Base-by-base conservation (phyloP, 1,140 invertebrate species). In the Meloidogyne floridensis region DNA sequence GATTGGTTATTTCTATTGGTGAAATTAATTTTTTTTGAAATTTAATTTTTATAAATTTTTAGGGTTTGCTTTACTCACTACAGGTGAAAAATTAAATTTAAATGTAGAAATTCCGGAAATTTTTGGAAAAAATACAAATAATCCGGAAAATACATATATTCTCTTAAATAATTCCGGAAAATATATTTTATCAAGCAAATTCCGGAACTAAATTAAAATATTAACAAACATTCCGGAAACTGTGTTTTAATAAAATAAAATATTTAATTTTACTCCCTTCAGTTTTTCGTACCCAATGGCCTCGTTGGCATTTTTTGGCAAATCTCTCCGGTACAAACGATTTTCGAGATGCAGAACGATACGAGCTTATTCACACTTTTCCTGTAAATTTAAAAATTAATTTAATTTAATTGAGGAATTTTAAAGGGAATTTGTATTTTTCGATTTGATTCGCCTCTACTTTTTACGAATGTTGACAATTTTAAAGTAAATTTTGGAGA, bases 381-480 rank as follows among this genome's bases (percentile, higher is more conserved):
- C 72, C 81, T 53, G 82, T 82, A 32, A 8, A 18, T 10, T 59
- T 59, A 7, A 18, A 79, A 42, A 43, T 7, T 20, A 18, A 51
- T 79, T 78, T n/a, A 18, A 78, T 32, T 43, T 54, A 20, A 10
- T 9, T 74, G 77, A 80, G n/a, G 73, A 77, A 74, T 53, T 51
- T 78, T 86, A 65, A 56, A 87, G 83, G 87, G 87, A 56, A 89
- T 89, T 78, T 90, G 88, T 65, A 83, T 90, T 13, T 89, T 89
- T 77, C 88, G 88, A 32, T 89, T 89, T 78, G 88, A 89, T 80
- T 82, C 88, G 56, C 88, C 88, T 4, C 80, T 89, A 5, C 77
- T 89, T 4, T 89, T 90, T 75, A 88, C 89, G 4, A 89, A 89
- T 80, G 87, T 90, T 13, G 88, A 89, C 69, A 69, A 83, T 43